Evolutionary conservation across 2,888 invertebrate species (phyloP).

Genomic region (Orgyia antiqua): DNA sequence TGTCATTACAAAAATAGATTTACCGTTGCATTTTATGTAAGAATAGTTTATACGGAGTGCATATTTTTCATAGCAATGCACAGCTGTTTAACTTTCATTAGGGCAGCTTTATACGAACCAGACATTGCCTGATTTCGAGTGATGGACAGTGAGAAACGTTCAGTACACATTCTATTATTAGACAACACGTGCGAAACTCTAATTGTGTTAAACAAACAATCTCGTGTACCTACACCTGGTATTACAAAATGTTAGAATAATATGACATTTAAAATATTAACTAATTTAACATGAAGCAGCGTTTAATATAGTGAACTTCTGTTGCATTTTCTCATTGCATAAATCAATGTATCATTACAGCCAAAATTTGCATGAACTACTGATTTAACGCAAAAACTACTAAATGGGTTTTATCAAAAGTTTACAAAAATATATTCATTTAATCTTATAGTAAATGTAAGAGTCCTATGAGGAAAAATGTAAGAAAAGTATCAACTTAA

Average conservation of each 20-base stretch:
- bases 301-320: no score
- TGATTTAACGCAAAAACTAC: no score
- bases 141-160: slow-evolving; percentile 63
- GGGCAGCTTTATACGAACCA: slow-evolving; percentile 49
- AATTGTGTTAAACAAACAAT: slow-evolving; percentile 73
- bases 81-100: slow-evolving; percentile 39
- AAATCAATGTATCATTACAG: no score
- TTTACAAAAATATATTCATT: no score
- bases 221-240: slow-evolving; percentile 53
- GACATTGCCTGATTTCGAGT: slow-evolving; percentile 56
- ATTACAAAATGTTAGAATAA: slow-evolving; percentile 25
- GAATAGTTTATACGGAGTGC: slow-evolving; percentile 16
- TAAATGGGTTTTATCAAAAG: no score
- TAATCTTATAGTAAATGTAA: no score
- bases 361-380: no score
- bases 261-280: slow-evolving; percentile 34
- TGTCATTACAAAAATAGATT: slow-evolving; percentile 18
- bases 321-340: no score
- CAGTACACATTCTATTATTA: slow-evolving; percentile 55
- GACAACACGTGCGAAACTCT: slow-evolving; percentile 66
- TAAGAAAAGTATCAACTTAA: no score
- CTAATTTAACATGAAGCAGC: slow-evolving; percentile 15
- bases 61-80: slow-evolving; percentile 26
- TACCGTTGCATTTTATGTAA: slow-evolving; percentile 15
- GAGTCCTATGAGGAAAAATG: no score